Conservation (phyloP, 2,797 vertebrate genomes). For the Alouatta caraya region DNA sequence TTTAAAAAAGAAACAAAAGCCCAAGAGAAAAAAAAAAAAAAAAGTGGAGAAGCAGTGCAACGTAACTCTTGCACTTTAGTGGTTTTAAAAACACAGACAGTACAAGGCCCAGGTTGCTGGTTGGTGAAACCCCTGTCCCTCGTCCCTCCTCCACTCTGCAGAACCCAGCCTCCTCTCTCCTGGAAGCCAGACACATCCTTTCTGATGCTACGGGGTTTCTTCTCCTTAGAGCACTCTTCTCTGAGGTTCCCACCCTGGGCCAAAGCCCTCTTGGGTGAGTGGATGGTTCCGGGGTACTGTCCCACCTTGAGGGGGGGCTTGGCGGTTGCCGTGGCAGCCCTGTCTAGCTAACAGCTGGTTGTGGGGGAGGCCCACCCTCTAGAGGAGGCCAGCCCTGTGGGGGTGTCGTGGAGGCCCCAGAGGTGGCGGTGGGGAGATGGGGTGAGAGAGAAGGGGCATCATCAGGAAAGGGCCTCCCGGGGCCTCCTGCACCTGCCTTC, state of each 20-base stretch:
- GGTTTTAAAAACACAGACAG: slow-evolving; percentile 83
- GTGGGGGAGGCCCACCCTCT: neutral
- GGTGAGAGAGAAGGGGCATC: neutral
- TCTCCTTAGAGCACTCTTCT: neutral
- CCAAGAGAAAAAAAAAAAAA: neutral
- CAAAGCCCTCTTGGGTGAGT: neutral
- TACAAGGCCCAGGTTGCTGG: slow-evolving; percentile 63
- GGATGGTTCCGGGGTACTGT: neutral
- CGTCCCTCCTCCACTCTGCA: neutral
- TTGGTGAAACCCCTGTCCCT: neutral
- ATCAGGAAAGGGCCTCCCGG: neutral
- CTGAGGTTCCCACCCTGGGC: neutral
- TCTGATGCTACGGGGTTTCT: neutral
- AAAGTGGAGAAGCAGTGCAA: slow-evolving; percentile 85
- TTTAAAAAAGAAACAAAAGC: slow-evolving; percentile 65
- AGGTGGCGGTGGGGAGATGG: neutral
- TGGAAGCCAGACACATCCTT: neutral
- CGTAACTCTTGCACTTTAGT: slow-evolving; percentile 86
- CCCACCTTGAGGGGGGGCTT: neutral
- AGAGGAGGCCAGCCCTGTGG: neutral
- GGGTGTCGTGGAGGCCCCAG: neutral
- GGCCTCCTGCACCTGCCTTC: neutral
- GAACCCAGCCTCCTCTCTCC: neutral
- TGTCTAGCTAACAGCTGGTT: neutral
- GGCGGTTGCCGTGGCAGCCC: neutral